phyloP scores from a whole-genome alignment of 2,888 invertebrate genomes.

The Gonocerus acuteangulatus region DNA sequence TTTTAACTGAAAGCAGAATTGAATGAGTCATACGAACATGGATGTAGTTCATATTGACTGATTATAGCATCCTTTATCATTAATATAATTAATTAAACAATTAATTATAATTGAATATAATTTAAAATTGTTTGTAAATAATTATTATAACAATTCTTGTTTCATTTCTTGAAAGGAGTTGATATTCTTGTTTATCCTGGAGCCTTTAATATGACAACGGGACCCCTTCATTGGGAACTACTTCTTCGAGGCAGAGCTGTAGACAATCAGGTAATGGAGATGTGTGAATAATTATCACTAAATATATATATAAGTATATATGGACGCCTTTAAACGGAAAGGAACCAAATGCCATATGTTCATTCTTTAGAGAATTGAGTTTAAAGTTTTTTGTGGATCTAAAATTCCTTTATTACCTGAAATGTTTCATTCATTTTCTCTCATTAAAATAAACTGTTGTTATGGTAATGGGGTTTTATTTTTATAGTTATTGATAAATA shows the following conservation, averaged over 20 bases:
- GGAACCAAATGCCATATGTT: too few relatives aligned
- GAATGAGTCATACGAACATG: neutral
- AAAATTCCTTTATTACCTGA: too few relatives aligned
- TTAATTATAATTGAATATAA: too few relatives aligned
- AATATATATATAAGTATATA: neutral
- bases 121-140: too few relatives aligned
- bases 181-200: slow-evolving; percentile 83
- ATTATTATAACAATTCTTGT: neutral
- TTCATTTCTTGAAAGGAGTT: slow-evolving; percentile 54
- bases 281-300: too few relatives aligned
- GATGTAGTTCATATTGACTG: neutral
- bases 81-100: too few relatives aligned
- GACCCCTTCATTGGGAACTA: slow-evolving; percentile 87
- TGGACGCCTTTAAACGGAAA: neutral
- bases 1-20: neutral
- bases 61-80: neutral
- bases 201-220: slow-evolving; percentile 94
- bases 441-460: too few relatives aligned
- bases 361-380: too few relatives aligned
- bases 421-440: too few relatives aligned
- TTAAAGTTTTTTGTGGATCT: too few relatives aligned
- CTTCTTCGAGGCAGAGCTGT: slow-evolving; percentile 71
- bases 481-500: neutral
- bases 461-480: too few relatives aligned
- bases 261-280: slow-evolving; percentile 61